Evolutionary conservation across 1,140 invertebrate species (phyloP).

Genomic region (Penaeus vannamei): DNA sequence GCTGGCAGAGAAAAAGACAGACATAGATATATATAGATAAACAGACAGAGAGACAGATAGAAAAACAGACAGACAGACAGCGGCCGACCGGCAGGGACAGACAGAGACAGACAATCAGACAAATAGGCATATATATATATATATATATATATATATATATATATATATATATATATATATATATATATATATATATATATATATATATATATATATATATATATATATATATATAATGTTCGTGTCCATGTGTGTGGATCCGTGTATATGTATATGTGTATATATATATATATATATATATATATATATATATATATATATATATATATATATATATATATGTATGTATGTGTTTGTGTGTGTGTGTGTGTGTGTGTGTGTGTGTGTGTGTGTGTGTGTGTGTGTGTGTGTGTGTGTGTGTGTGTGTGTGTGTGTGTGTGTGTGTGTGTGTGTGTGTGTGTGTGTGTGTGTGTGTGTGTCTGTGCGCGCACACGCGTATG

Average conservation of each 20-base stretch:
- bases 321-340: slow-evolving; percentile 11
- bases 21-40: no score
- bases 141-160: slow-evolving; percentile 13
- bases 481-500: no score
- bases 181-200: background rate
- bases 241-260: background rate
- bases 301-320: background rate
- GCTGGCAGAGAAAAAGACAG: no score
- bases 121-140: background rate
- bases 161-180: background rate
- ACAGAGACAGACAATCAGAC: no score
- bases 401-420: no score
- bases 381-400: no score
- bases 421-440: no score
- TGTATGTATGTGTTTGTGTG: background rate
- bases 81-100: no score
- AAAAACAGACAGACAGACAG: no score
- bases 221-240: background rate
- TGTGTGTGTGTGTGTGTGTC: no score
- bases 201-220: background rate
- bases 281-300: background rate
- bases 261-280: slow-evolving; percentile 31
- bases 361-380: no score
- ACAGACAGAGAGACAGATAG: no score
- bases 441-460: background rate